Percentiles rank a stretch among this genome's conserved stretches.
These are phyloP conservation scores for Lasioglossum malachurum DNA, from an alignment of 2,888 invertebrate species.

Conservation along the genomic window DNA sequence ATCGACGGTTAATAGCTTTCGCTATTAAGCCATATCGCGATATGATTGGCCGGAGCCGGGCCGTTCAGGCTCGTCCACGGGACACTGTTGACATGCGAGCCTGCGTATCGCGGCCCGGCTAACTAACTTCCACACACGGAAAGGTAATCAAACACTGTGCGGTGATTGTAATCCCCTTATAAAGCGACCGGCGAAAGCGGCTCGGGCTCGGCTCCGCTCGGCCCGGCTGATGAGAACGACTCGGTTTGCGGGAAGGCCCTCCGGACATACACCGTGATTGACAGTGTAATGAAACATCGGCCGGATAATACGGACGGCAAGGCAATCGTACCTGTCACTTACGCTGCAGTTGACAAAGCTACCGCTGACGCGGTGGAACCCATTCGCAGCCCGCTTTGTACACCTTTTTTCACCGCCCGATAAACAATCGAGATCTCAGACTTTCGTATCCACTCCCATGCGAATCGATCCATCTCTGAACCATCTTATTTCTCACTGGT, in stretches of 20 bases:
- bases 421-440: not conserved
- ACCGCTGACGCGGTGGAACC: constrained; percentile 31
- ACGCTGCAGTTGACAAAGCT: constrained; percentile 54
- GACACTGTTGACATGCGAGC: constrained; percentile 36
- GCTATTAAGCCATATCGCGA: constrained; percentile 43
- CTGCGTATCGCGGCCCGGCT: constrained; percentile 41
- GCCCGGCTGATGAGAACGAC: constrained; percentile 53
- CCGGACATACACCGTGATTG: constrained; percentile 60
- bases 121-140: constrained; percentile 58
- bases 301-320: constrained; percentile 49
- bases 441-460: not conserved
- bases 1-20: constrained; percentile 45
- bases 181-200: constrained; percentile 63
- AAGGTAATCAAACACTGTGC: constrained; percentile 73
- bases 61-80: constrained; percentile 13
- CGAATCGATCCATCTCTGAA: not conserved
- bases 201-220: constrained; percentile 53
- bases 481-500: too few species aligned
- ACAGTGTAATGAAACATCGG: constrained; percentile 64
- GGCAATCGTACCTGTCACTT: constrained; percentile 59
- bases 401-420: not conserved
- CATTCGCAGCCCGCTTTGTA: constrained; percentile 14
- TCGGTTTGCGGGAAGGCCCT: constrained; percentile 53
- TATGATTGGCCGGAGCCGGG: constrained; percentile 44
- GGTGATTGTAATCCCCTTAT: constrained; percentile 73